Conservation (phyloP, 2,888 invertebrate species). For the Ptilodon capucinus region DNA sequence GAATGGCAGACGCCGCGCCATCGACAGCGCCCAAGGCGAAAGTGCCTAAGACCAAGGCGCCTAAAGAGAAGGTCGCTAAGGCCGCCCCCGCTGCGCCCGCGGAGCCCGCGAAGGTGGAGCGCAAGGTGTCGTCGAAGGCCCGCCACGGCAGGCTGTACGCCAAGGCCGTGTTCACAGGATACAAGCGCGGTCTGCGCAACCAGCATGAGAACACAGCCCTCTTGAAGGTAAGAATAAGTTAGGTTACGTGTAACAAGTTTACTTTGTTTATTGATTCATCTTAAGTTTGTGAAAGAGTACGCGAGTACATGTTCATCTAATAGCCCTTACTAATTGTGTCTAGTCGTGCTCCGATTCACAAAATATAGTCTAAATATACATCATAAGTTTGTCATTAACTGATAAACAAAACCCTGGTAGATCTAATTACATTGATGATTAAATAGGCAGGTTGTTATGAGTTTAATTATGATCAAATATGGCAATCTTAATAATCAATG, state of each 20-base stretch:
- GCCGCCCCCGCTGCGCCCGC: slow-evolving; percentile 81
- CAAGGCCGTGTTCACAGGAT: slow-evolving; percentile 98
- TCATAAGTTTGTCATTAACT: too few relatives aligned
- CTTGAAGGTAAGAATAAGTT: slow-evolving; percentile 84
- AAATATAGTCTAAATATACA: too few relatives aligned
- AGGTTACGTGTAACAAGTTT: slow-evolving; percentile 6
- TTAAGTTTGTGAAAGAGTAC: too few relatives aligned
- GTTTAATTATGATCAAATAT: too few relatives aligned
- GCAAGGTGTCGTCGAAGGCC: slow-evolving; percentile 75
- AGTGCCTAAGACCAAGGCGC: slow-evolving; percentile 81
- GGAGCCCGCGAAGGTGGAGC: slow-evolving; percentile 75
- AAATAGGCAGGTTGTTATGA: too few relatives aligned
- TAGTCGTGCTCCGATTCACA: too few relatives aligned
- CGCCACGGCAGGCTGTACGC: slow-evolving; percentile 95
- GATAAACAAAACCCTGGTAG: too few relatives aligned
- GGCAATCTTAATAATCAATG: too few relatives aligned
- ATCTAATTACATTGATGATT: too few relatives aligned
- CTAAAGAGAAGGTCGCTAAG: slow-evolving; percentile 81
- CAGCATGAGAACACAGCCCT: slow-evolving; percentile 99
- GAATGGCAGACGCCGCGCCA: slow-evolving; percentile 85
- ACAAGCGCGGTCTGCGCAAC: slow-evolving; percentile 97
- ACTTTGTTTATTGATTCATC: too few relatives aligned
- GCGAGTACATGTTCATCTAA: too few relatives aligned
- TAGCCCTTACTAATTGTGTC: too few relatives aligned
- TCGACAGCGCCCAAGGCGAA: slow-evolving; percentile 80